These are phyloP conservation scores for Bombylius discolor DNA, from an alignment of 2,888 invertebrate genomes.

Conservation along the genomic window DNA sequence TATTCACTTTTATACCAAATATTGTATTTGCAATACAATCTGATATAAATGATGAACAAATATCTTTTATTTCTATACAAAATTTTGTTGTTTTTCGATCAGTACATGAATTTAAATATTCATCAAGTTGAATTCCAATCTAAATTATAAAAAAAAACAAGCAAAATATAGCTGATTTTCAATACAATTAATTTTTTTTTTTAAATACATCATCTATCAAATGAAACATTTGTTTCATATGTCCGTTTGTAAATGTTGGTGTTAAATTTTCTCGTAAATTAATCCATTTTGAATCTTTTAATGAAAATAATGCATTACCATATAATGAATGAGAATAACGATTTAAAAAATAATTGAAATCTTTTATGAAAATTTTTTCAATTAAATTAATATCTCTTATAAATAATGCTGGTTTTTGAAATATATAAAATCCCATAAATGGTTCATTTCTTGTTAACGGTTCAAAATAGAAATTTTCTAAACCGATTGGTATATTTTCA, in stretches of 20 bases:
- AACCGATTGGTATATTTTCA: conserved; percentile 25
- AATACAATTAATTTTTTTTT: too few species aligned
- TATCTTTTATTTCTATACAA: conserved; percentile 12
- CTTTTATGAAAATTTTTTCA: conserved; percentile 37
- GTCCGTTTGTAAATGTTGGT: conserved; percentile 37
- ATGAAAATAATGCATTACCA: conserved; percentile 34
- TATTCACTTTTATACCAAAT: conserved; percentile 29
- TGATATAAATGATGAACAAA: conserved; percentile 26
- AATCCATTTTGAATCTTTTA: conserved; percentile 37
- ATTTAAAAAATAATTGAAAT: conserved; percentile 36
- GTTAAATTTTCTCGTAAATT: conserved; percentile 34
- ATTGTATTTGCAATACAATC: conserved; percentile 32
- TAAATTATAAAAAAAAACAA: conserved; percentile 5
- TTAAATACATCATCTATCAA: conserved; percentile 25
- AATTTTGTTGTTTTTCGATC: background rate
- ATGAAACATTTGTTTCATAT: conserved; percentile 33
- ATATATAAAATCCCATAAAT: conserved; percentile 32
- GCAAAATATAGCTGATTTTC: too few species aligned
- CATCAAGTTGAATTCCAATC: conserved; percentile 27
- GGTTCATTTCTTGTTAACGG: conserved; percentile 20
- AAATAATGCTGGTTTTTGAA: conserved; percentile 37
- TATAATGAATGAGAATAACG: conserved; percentile 25
- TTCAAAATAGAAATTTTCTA: conserved; percentile 31
- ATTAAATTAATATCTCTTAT: conserved; percentile 37
- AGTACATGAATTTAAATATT: background rate